phyloP scores from a whole-genome alignment of 2,888 invertebrate genomes.

The Cyclophora albipunctata region DNA sequence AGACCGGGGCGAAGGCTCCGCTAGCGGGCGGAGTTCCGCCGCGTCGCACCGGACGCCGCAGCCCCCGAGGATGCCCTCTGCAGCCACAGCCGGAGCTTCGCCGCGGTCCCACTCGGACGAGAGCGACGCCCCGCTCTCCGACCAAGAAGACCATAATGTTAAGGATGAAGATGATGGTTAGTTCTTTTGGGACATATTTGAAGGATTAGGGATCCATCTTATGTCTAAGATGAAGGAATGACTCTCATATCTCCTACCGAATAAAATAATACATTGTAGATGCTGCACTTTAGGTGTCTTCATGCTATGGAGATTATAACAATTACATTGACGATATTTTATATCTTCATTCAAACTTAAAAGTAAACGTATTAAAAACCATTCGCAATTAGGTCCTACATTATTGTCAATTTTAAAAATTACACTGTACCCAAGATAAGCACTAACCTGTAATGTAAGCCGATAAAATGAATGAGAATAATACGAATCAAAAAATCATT shows the following conservation, averaged over 20 bases:
- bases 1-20: constrained; percentile 60
- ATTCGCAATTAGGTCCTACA: no score
- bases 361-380: no score
- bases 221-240: no score
- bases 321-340: no score
- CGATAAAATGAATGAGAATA: background rate
- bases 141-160: constrained; percentile 89
- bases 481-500: background rate
- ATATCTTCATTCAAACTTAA: no score
- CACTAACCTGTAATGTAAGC: background rate
- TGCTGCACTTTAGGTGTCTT: no score
- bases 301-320: no score
- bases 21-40: constrained; percentile 75
- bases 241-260: no score
- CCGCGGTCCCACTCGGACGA: constrained; percentile 85
- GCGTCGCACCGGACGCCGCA: constrained; percentile 77
- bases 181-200: constrained; percentile 13
- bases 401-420: no score
- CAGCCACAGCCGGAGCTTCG: constrained; percentile 77
- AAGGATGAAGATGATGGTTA: constrained; percentile 88
- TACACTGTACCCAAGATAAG: no score
- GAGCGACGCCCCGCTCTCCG: constrained; percentile 89
- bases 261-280: no score
- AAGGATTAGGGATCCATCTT: no score
- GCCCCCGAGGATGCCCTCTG: constrained; percentile 69